Evolutionary conservation across 2,888 invertebrate genomes (phyloP).

Genomic region (Plebejus melissa): DNA sequence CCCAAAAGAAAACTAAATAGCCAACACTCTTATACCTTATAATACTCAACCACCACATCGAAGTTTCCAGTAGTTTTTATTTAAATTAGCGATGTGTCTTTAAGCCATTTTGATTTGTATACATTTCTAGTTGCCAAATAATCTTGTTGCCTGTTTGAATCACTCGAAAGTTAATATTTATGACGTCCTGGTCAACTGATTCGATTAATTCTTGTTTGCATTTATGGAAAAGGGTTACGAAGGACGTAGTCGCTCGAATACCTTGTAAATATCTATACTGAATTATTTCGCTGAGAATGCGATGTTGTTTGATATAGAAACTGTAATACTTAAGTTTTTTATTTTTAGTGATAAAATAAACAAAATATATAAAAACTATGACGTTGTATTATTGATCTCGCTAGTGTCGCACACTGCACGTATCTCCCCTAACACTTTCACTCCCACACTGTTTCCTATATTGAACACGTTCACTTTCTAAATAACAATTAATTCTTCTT

Average conservation of each 20-base stretch:
- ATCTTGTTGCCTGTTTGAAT: constrained; percentile 58
- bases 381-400: constrained; percentile 54
- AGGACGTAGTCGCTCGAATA: constrained; percentile 41
- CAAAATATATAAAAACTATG: constrained; percentile 62
- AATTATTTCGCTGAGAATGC: constrained; percentile 72
- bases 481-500: constrained; percentile 54
- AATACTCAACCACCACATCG: constrained; percentile 69
- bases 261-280: constrained; percentile 72
- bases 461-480: constrained; percentile 59
- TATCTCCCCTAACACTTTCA: constrained; percentile 57
- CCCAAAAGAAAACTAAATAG: constrained; percentile 73
- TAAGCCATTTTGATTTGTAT: constrained; percentile 66
- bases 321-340: constrained; percentile 76
- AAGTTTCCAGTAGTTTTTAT: constrained; percentile 42
- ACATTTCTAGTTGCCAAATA: constrained; percentile 76
- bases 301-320: constrained; percentile 77
- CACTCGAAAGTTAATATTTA: constrained; percentile 68
- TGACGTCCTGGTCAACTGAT: constrained; percentile 46
- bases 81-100: constrained; percentile 54
- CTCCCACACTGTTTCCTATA: constrained; percentile 50
- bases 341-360: constrained; percentile 78
- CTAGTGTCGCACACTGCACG: constrained; percentile 60
- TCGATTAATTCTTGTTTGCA: constrained; percentile 53
- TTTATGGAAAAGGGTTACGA: constrained; percentile 61
- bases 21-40: constrained; percentile 53